Base-by-base conservation (phyloP, 2,113 vertebrate genomes). In the Perca fluviatilis region DNA sequence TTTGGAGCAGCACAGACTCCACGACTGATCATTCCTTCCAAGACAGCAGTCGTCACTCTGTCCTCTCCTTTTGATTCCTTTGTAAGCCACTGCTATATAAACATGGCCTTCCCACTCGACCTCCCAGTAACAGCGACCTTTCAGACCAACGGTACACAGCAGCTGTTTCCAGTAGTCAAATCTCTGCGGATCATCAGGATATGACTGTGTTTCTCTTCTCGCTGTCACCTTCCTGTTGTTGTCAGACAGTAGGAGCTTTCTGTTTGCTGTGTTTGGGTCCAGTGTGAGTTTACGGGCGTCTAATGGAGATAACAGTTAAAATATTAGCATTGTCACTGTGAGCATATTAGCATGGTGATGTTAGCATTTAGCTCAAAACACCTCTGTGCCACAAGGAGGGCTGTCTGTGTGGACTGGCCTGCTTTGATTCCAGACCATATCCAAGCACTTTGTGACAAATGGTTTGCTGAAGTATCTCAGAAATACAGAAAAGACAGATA, bases 151-250 rank as follows among this genome's bases (percentile, higher is more conserved):
- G 6, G 30, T 15, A 30, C 84, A 85, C 67, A 91, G n/a, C 25
- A 90, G 2, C 88, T 91, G 90, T 58, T 85, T 83, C 82, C 86
- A 81, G 66, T 81, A 61, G 16, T 80, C 54, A 67, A 90, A 90
- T 18, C 86, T 74, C 3, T 83, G 73, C n/a, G 86, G 25, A 53
- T 70, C n/a, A 62, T 86, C 82, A 21, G 88, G 71, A 66, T 83
- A 83, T 1, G 57, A 8, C 79, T 85, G 86, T 1, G 49, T 49
- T 25, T 73, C 9, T 66, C 0, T 57, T 8, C 0, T 0, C n/a
- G 70, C 1, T 3, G 56, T 50, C 62, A 83, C 53, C 18, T 40
- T 85, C n/a, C 3, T 76, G 79, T 86, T 77, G 75, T 73, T 12
- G 9, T 86, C 15, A 0, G 73, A 85, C 62, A 90, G 15, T 4